Percentiles rank a stretch among this genome's conserved stretches.
phyloP scores from a whole-genome alignment of 2,888 invertebrate species.

The Mesoligia furuncula region DNA sequence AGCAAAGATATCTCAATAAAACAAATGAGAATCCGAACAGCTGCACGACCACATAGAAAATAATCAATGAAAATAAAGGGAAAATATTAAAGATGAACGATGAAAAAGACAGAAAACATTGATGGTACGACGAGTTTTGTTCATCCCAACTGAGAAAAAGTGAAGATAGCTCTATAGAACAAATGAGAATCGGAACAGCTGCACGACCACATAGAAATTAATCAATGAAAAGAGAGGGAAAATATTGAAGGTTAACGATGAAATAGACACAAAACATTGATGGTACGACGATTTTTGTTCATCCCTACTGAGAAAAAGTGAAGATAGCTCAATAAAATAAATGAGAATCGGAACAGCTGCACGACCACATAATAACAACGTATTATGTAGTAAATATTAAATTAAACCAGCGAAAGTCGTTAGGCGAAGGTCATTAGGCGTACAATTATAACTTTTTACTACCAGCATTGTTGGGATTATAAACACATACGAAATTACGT shows the following conservation, averaged over 20 bases:
- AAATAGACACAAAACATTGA: neutral
- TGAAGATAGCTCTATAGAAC: constrained; percentile 7
- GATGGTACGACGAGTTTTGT: neutral
- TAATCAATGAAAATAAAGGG: neutral
- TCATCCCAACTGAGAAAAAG: neutral
- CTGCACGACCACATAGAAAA: too few relatives aligned
- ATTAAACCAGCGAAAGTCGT: constrained; percentile 55
- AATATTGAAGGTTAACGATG: neutral
- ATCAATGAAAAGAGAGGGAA: neutral
- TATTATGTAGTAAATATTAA: constrained; percentile 13
- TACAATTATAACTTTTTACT: constrained; percentile 52
- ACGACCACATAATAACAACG: constrained; percentile 5
- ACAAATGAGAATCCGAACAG: too few relatives aligned
- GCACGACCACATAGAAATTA: neutral
- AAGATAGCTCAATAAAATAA: constrained; percentile 14
- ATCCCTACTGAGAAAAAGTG: neutral
- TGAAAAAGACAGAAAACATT: neutral
- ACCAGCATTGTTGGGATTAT: constrained; percentile 47
- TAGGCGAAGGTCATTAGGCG: constrained; percentile 30
- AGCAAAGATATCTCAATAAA: too few relatives aligned
- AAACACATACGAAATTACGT: constrained; percentile 36
- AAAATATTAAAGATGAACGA: neutral
- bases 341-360: neutral
- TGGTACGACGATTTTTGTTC: neutral
- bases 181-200: neutral